phyloP scores from a whole-genome alignment of 2,113 vertebrate species.

The Polypterus bichir region DNA sequence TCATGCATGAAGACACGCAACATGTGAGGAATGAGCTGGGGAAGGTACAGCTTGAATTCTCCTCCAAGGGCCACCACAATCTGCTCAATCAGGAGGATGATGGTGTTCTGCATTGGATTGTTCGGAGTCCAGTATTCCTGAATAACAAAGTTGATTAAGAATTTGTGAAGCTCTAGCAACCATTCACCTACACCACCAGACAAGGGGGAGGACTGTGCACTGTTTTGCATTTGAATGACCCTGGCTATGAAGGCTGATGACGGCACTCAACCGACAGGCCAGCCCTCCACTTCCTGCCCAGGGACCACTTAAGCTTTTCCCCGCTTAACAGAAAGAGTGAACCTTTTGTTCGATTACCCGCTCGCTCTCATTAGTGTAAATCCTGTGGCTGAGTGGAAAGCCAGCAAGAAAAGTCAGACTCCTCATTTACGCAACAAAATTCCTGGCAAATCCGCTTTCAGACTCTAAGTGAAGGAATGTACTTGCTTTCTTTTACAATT shows the following conservation, averaged over 20 bases:
- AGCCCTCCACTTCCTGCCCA: conserved; percentile 7
- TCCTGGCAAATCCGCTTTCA: too few relatives aligned
- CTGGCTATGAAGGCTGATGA: too few relatives aligned
- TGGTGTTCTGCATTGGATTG: conserved; percentile 96
- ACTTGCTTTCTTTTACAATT: too few relatives aligned
- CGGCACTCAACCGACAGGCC: background rate
- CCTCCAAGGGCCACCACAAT: conserved; percentile 92
- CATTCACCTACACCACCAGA: background rate
- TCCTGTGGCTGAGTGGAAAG: too few relatives aligned
- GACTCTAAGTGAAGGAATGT: too few relatives aligned
- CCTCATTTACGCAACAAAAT: too few relatives aligned
- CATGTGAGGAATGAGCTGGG: conserved; percentile 96
- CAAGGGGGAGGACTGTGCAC: background rate
- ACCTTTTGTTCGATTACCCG: too few relatives aligned
- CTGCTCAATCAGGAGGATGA: conserved; percentile 92
- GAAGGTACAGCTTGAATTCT: conserved; percentile 94
- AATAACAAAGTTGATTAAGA: conserved; percentile 5
- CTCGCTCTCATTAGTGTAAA: too few relatives aligned
- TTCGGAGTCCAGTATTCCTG: conserved; percentile 98
- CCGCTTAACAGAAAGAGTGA: too few relatives aligned
- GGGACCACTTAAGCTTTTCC: background rate
- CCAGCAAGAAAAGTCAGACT: too few relatives aligned
- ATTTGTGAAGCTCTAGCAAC: background rate
- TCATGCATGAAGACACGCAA: conserved; percentile 96
- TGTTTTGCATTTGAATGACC: too few relatives aligned